These are phyloP conservation scores for Tiliacea aurago DNA, from an alignment of 2,888 invertebrate genomes.

Conservation along the genomic window DNA sequence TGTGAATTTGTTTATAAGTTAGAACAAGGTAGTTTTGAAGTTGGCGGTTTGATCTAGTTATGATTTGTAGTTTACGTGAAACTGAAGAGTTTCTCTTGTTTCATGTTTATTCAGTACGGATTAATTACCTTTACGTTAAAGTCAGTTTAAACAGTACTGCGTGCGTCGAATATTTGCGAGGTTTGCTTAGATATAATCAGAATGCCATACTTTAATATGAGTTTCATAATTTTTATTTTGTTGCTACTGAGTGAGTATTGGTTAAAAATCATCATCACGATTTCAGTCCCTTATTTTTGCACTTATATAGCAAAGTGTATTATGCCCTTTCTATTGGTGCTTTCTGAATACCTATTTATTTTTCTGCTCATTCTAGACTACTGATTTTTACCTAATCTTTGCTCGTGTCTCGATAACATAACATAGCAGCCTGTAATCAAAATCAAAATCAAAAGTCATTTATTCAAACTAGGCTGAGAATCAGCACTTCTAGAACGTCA, in stretches of 20 bases:
- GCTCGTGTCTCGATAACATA: background rate
- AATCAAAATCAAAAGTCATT: too few relatives aligned
- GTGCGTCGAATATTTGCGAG: background rate
- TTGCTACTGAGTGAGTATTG: background rate
- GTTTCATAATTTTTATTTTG: background rate
- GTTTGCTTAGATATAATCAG: background rate
- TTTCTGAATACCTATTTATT: background rate
- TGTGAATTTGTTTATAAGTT: slow-evolving; percentile 13
- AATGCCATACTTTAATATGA: background rate
- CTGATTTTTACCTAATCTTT: background rate
- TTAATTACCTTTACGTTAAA: background rate
- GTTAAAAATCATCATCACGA: background rate
- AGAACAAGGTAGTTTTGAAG: slow-evolving; percentile 1
- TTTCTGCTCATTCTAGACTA: too few relatives aligned
- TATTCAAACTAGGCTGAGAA: too few relatives aligned
- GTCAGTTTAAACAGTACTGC: slow-evolving; percentile 2
- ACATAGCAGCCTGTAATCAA: background rate
- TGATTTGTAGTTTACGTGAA: slow-evolving; percentile 16
- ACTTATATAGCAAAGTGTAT: too few relatives aligned
- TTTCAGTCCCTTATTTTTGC: background rate
- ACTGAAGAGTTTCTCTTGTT: background rate
- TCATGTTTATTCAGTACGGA: slow-evolving; percentile 1
- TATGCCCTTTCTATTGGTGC: background rate
- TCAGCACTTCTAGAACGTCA: too few relatives aligned
- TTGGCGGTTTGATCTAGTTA: slow-evolving; percentile 12